phyloP scores from a whole-genome alignment of 2,113 vertebrate species.

The Rhea americana region DNA sequence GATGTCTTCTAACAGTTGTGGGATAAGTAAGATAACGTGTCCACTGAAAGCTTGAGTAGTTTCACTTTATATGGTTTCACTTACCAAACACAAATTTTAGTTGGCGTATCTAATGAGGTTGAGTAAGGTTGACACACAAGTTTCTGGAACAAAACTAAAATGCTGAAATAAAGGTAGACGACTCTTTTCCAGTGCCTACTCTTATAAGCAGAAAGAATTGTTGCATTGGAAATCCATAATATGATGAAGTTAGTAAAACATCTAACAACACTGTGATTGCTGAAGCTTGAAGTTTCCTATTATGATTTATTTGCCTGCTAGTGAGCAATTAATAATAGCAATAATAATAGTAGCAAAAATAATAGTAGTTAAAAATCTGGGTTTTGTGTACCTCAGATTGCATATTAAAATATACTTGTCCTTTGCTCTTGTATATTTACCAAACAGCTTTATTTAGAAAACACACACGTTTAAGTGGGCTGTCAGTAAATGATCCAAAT shows the following conservation, averaged over 20 bases:
- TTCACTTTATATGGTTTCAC: constrained; percentile 39
- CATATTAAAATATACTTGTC: not conserved
- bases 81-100: constrained; percentile 22
- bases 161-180: not conserved
- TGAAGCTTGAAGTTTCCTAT: not conserved
- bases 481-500: not conserved
- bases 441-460: not conserved
- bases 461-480: not conserved
- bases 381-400: not conserved
- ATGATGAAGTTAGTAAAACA: not conserved
- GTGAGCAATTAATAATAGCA: not conserved
- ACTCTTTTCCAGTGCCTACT: not conserved
- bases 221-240: not conserved
- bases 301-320: not conserved
- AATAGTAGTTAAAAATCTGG: not conserved
- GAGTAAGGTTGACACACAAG: not conserved
- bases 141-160: constrained; percentile 22
- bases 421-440: not conserved
- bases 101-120: not conserved
- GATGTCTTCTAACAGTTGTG: constrained; percentile 7
- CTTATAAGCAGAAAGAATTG: not conserved
- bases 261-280: not conserved
- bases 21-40: not conserved
- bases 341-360: too few relatives aligned
- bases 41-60: constrained; percentile 17